A percentile compares a stretch with the other conserved stretches of the same genome.
phyloP scores from a whole-genome alignment of 2,797 vertebrate genomes.

The Delichon dasypus region DNA sequence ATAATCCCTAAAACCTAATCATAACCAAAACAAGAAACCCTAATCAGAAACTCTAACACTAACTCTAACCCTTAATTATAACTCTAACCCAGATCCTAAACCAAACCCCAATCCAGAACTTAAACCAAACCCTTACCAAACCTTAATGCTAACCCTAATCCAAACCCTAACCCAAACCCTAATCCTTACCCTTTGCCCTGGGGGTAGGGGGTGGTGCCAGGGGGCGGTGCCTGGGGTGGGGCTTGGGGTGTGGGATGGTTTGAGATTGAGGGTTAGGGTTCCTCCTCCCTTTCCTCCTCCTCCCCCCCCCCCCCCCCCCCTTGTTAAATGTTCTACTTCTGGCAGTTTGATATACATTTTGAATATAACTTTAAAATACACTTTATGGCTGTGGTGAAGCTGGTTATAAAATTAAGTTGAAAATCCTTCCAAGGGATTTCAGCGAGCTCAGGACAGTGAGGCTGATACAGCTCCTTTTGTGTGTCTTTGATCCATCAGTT shows the following conservation, averaged over 20 bases:
- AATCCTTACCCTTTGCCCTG: neutral
- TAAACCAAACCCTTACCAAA: no score
- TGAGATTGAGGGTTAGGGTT: neutral
- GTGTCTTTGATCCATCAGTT: neutral
- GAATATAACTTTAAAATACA: neutral
- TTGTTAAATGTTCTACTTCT: neutral
- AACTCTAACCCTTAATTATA: neutral
- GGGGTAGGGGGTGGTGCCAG: neutral
- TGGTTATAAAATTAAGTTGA: neutral
- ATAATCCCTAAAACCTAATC: no score
- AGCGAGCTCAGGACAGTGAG: neutral
- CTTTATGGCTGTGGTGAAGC: neutral
- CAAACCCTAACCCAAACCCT: neutral
- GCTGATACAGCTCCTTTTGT: neutral
- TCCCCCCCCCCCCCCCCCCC: no score
- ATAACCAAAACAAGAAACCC: no score
- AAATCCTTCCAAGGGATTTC: neutral
- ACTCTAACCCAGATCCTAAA: neutral
- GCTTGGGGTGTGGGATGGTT: neutral
- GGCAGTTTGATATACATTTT: neutral
- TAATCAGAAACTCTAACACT: neutral
- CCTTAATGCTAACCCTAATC: no score
- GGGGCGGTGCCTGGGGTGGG: neutral
- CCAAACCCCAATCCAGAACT: no score
- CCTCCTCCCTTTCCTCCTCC: neutral